Evolutionary conservation across 2,888 invertebrate genomes (phyloP).

Genomic region (Napeogenes inachia): DNA sequence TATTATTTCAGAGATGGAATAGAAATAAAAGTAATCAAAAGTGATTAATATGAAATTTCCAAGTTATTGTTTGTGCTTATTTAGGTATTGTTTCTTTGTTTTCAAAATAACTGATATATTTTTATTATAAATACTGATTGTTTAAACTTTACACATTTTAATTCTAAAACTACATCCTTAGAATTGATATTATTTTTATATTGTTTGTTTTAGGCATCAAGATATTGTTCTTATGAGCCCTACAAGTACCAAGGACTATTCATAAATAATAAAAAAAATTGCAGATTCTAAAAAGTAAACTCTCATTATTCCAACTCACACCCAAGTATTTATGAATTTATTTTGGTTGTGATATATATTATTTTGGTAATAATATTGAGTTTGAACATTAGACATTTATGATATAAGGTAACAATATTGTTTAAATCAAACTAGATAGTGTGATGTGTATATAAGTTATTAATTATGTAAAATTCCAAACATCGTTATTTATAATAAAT

Average conservation of each 20-base stretch:
- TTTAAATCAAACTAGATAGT: too few species aligned
- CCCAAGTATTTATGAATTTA: too few species aligned
- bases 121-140: constrained; percentile 9
- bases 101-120: constrained; percentile 21
- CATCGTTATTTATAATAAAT: too few species aligned
- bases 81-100: constrained; percentile 27
- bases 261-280: constrained; percentile 35
- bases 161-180: not conserved
- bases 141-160: constrained; percentile 12
- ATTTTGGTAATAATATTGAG: too few species aligned
- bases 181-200: not conserved
- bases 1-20: constrained; percentile 64
- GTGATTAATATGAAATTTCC: constrained; percentile 34
- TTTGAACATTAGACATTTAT: too few species aligned
- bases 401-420: not conserved
- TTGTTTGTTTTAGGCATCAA: constrained; percentile 57
- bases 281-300: not conserved
- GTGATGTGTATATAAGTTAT: not conserved
- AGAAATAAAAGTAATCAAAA: constrained; percentile 57
- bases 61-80: constrained; percentile 15
- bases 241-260: constrained; percentile 52
- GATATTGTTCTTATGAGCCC: constrained; percentile 58
- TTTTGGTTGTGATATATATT: too few species aligned
- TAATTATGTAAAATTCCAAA: not conserved
- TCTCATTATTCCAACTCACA: too few species aligned